Percentiles rank a stretch among this genome's conserved stretches.
These are phyloP conservation scores for Drosophila falleni DNA, from an alignment of 2,888 invertebrate species.

Conservation along the genomic window DNA sequence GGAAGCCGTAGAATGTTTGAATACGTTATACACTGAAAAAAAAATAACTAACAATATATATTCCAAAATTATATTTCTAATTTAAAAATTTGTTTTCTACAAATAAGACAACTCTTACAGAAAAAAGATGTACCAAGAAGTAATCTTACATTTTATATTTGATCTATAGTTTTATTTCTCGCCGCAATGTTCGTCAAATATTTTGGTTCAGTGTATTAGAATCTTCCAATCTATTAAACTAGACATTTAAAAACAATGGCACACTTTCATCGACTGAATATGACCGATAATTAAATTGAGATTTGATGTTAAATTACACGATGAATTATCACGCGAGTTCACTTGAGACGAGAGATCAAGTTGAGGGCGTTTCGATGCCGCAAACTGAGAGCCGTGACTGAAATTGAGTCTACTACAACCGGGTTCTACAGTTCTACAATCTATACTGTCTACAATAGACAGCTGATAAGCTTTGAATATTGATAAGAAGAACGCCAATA, in stretches of 20 bases:
- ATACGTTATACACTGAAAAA: constrained; percentile 1
- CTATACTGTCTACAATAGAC: constrained; percentile 7
- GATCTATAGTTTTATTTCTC: too few species aligned
- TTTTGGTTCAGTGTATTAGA: neutral
- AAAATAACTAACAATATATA: too few species aligned
- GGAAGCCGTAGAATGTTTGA: constrained; percentile 34
- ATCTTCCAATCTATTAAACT: neutral
- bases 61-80: too few species aligned
- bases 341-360: constrained; percentile 51
- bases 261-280: constrained; percentile 27
- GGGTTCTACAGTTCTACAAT: neutral
- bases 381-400: constrained; percentile 40
- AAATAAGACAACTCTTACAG: too few species aligned
- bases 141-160: too few species aligned
- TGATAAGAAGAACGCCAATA: constrained; percentile 44
- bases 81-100: too few species aligned
- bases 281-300: constrained; percentile 18
- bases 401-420: constrained; percentile 10
- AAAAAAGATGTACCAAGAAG: too few species aligned
- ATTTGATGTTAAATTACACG: constrained; percentile 31
- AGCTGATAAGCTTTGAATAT: constrained; percentile 43
- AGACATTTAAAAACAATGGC: constrained; percentile 55
- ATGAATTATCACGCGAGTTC: constrained; percentile 26
- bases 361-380: constrained; percentile 37
- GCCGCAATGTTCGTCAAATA: too few species aligned